Percentiles rank a stretch among this genome's conserved stretches.
Evolutionary conservation across 2,113 vertebrate genomes (phyloP).

Genomic region (Lophius piscatorius): DNA sequence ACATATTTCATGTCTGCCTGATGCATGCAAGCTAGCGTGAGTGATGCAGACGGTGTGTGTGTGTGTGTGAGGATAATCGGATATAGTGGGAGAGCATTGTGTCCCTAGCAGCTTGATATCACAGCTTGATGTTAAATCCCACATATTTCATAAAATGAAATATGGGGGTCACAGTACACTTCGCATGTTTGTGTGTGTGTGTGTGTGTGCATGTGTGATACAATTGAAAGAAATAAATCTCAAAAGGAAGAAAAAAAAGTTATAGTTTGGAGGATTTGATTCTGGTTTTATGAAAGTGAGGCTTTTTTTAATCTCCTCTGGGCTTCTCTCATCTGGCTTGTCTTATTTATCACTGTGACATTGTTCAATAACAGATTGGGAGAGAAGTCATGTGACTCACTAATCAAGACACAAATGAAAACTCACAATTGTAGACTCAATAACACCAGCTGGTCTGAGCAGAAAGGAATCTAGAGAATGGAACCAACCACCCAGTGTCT

Average conservation of each 20-base stretch:
- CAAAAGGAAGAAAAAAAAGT: slow-evolving; percentile 12
- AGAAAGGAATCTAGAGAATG: slow-evolving; percentile 24
- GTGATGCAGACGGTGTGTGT: neutral
- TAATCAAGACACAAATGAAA: neutral
- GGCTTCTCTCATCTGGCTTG: slow-evolving; percentile 49
- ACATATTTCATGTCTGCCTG: slow-evolving; percentile 3
- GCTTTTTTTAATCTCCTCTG: slow-evolving; percentile 43
- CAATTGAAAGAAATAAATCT: slow-evolving; percentile 30
- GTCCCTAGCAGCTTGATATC: slow-evolving; percentile 28
- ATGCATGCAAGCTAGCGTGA: slow-evolving; percentile 4
- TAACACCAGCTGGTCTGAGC: slow-evolving; percentile 22
- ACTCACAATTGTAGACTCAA: slow-evolving; percentile 20
- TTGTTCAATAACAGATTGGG: slow-evolving; percentile 61
- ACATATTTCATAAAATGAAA: slow-evolving; percentile 30
- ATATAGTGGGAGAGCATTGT: slow-evolving; percentile 21
- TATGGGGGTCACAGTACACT: no score
- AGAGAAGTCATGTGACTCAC: slow-evolving; percentile 40
- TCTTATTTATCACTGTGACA: slow-evolving; percentile 64
- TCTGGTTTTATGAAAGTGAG: slow-evolving; percentile 35
- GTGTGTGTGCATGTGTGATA: slow-evolving; percentile 46
- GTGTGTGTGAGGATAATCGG: slow-evolving; percentile 31
- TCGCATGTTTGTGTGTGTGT: no score
- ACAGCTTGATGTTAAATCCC: slow-evolving; percentile 28
- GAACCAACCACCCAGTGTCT: slow-evolving; percentile 15
- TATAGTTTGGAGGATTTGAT: slow-evolving; percentile 20